These are phyloP conservation scores for Pelusios castaneus DNA, from an alignment of 2,113 vertebrate species.

Conservation along the genomic window DNA sequence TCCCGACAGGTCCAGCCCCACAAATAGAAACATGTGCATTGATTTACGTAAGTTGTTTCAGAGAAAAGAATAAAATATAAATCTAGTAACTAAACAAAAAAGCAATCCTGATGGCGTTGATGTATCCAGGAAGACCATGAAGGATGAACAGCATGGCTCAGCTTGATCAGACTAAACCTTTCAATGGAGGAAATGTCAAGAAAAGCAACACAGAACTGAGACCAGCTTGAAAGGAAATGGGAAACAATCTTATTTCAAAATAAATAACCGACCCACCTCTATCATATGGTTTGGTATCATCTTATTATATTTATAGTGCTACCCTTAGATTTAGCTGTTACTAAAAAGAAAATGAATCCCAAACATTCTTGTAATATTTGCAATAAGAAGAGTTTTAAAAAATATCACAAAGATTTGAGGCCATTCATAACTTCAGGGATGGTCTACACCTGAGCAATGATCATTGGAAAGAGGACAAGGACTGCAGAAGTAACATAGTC, in stretches of 20 bases:
- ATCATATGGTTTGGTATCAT: neutral
- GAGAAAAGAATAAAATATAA: neutral
- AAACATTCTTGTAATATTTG: neutral
- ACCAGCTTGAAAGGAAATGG: neutral
- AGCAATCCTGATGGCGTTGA: neutral
- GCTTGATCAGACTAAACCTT: rapidly evolving
- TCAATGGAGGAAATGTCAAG: neutral
- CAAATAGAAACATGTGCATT: neutral
- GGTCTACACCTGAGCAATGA: neutral
- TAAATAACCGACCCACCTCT: neutral
- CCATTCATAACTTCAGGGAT: neutral
- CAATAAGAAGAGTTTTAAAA: neutral
- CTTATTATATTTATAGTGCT: neutral
- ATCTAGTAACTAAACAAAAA: neutral
- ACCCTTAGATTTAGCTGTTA: neutral
- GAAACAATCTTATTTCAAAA: neutral
- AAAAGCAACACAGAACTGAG: neutral
- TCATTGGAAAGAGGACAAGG: neutral
- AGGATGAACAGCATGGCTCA: neutral
- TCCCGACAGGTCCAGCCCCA: constrained; percentile 32
- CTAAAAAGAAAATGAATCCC: neutral
- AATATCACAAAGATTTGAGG: neutral
- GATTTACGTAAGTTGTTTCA: neutral
- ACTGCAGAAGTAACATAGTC: neutral
- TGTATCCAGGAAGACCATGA: neutral